Base-by-base conservation (phyloP, 2,797 vertebrate genomes). In the Limosa lapponica region DNA sequence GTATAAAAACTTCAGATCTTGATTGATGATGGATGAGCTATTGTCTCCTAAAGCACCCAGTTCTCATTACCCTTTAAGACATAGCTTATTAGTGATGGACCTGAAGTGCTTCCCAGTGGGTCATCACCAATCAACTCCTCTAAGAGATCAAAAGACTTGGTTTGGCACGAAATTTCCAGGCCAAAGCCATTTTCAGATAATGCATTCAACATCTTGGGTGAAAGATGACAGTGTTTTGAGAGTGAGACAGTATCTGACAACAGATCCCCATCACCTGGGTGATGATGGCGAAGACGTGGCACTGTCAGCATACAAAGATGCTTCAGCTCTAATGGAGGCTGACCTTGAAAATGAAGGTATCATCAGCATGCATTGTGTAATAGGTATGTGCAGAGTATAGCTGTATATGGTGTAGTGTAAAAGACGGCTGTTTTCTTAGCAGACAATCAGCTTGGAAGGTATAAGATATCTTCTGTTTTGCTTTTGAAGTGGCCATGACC, bases 21-120 rank as follows among this genome's bases (percentile, higher is more conserved):
- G 98, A 97, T 97, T 98, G 96, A 97, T 98, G 97, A 98, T 97
- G 97, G 98, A 98, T 98, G 97, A 98, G 96, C 97, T 97, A 92
- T 97, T 98, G 98, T 98, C 97, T 98, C 93, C 93, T 96, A 82
- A 94, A 97, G 95, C 96, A 97, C 97, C 87, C 69, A 46, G 92
- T 96, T 97, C 97, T 98, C 97, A 97, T 98, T 98, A 98, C 97
- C 97, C 96, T 98, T 97, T 97, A 86, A 97, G 93, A 93, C 97
- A 96, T 78, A 93, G 87, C 94, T 95, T 98, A 98, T 98, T 98
- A 98, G 97, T 97, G 97, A 97, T 85, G 85, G 96, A 96, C 97
- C 96, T 96, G 95, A 96, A 97, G 95, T 97, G 94, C 95, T 96
- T 98, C 97, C 97, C 92, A 91, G 87, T 81, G 89, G 96, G 95